Evolutionary conservation across 1,140 invertebrate species (phyloP), one percentile per base, ranked within the genome.

Genomic region (Oryzaephilus surinamensis): DNA sequence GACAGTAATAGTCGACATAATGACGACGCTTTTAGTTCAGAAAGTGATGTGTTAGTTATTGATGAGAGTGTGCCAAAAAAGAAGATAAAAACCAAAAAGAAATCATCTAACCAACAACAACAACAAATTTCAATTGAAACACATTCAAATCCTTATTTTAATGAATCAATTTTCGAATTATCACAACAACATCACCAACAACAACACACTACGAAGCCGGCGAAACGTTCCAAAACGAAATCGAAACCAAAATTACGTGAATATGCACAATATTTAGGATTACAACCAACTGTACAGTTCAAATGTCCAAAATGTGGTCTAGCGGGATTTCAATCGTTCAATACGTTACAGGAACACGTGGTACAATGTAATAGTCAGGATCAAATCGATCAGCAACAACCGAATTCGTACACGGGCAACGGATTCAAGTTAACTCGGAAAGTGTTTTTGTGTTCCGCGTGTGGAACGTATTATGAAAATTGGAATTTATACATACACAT

Each of bases 401-500:
- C 8, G 19, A 20, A 5, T 5, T n/a, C 23, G 8, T n/a, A n/a
- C 23, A 10, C 4, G 23, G 23, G 21, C 48, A 13, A 41, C 54
- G 47, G 71, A 52, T 76, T 74, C 32, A 70, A 73, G 51, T 72
- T 76, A n/a, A 77, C 76, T 13, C 64, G 79, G 28, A 81, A 81
- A 63, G 81, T 83, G 35, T 85, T 80, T 47, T 57, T 82, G 10
- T 88, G 84, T 57, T 77, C 78, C 6, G 76, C 77, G 1, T 88
- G 84, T 58, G 77, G 74, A 15, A 81, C 75, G 2, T 84, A 85
- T 48, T 84, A 83, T 63, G 81, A 85, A 61, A 81, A 81, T 46
- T 86, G 82, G 80, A 83, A 85, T 63, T 63, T 86, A 17, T 86
- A 84, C 57, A 57, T 82, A 7, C 84, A 88, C 48, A 85, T 86